Evolutionary conservation across 2,113 vertebrate species (phyloP).

Genomic region (Lates calcarifer): DNA sequence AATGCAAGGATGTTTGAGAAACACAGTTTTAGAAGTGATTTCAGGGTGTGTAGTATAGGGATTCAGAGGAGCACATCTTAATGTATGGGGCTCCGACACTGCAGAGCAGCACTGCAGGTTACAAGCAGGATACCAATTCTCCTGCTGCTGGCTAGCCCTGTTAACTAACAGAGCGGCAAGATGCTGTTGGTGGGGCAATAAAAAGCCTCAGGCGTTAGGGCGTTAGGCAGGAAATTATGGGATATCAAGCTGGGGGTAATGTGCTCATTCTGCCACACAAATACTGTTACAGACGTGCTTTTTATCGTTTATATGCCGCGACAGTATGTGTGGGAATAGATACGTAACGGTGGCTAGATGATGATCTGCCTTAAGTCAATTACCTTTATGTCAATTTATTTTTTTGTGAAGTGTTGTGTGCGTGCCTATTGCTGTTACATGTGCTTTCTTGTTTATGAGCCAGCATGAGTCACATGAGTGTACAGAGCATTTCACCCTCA

Average conservation of each 20-base stretch:
- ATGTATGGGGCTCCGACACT: background rate
- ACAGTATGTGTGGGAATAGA: background rate
- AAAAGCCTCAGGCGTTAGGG: conserved; percentile 45
- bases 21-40: background rate
- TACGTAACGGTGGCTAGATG: conserved; percentile 1
- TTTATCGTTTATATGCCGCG: background rate
- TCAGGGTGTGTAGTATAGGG: background rate
- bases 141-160: conserved; percentile 55
- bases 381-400: conserved; percentile 3
- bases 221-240: conserved; percentile 49
- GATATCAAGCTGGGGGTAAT: conserved; percentile 38
- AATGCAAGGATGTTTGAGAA: background rate
- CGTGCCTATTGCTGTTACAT: background rate
- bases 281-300: background rate
- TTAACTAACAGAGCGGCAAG: conserved; percentile 58
- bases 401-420: background rate
- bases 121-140: conserved; percentile 8
- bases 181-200: conserved; percentile 36
- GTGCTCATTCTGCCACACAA: conserved; percentile 56
- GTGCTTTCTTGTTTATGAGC: conserved; percentile 21
- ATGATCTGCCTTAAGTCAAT: background rate
- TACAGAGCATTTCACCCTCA: conserved; percentile 45
- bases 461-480: conserved; percentile 40
- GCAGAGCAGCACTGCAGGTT: conserved; percentile 40
- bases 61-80: conserved; percentile 13